Evolutionary conservation across 2,888 invertebrate genomes (phyloP).

Genomic region (Hyppa rectilinea): DNA sequence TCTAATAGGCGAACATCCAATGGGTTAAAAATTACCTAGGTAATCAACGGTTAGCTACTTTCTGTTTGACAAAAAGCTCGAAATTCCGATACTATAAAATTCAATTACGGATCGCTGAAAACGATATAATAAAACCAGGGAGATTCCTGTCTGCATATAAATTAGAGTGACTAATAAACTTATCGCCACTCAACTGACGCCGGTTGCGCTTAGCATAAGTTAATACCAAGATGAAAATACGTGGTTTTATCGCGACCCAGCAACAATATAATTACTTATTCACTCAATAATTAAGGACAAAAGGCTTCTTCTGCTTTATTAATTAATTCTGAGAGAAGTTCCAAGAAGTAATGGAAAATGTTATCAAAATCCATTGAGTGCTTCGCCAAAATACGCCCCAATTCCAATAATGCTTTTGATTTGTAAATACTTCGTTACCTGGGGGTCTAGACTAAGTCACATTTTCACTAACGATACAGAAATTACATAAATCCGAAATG

Average conservation of each 20-base stretch:
- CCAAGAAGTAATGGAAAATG: background rate
- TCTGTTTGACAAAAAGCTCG: background rate
- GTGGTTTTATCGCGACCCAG: background rate
- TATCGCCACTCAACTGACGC: slow-evolving; percentile 2
- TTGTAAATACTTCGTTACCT: background rate
- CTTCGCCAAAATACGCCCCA: background rate
- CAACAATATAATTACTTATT: background rate
- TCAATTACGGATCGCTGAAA: background rate
- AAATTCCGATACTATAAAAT: background rate
- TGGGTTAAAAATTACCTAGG: too few relatives aligned
- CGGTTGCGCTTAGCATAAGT: slow-evolving; percentile 15
- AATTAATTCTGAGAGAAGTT: background rate
- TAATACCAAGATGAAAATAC: background rate
- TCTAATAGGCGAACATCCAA: too few relatives aligned
- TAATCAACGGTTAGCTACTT: background rate
- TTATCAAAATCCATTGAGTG: too few relatives aligned
- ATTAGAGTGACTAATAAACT: slow-evolving; percentile 10
- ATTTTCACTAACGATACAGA: too few relatives aligned
- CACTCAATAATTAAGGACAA: background rate
- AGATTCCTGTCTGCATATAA: slow-evolving; percentile 19
- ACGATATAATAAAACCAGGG: background rate
- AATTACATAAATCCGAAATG: too few relatives aligned
- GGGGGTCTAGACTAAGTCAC: too few relatives aligned
- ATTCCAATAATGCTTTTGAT: background rate
- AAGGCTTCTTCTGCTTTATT: background rate